Evolutionary conservation across 2,113 vertebrate species (phyloP).

Genomic region (Elanus axillaris): DNA sequence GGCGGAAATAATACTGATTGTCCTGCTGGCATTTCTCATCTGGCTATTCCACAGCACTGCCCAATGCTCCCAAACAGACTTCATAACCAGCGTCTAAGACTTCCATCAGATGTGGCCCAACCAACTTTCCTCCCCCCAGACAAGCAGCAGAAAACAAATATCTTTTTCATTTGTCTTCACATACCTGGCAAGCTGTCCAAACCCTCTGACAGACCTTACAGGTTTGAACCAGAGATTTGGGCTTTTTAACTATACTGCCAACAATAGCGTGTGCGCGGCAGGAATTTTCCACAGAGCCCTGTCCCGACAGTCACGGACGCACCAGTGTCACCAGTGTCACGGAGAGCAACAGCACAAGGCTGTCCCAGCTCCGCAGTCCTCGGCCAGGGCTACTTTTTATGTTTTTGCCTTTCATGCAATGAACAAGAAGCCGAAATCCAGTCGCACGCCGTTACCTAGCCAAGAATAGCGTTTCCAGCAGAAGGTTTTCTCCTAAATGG

Average conservation of each 20-base stretch:
- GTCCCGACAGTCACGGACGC: fast-evolving
- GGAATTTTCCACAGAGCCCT: background rate
- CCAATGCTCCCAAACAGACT: background rate
- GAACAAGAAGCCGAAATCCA: background rate
- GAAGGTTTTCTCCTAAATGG: background rate
- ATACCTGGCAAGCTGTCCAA: background rate
- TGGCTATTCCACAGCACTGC: background rate
- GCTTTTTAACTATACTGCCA: background rate
- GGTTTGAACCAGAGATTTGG: background rate
- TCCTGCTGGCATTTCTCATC: background rate
- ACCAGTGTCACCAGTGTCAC: background rate
- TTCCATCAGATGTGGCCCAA: background rate
- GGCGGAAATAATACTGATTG: background rate
- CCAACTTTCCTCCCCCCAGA: background rate
- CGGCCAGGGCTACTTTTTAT: background rate
- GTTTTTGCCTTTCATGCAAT: background rate
- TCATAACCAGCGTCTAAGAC: background rate
- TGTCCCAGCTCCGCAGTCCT: background rate
- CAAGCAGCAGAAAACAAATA: background rate
- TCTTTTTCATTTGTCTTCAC: background rate
- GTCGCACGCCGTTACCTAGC: fast-evolving
- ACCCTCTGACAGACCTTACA: background rate
- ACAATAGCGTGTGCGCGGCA: background rate
- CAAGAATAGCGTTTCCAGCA: background rate
- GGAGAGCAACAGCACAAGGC: background rate